Percentiles rank a stretch among this genome's conserved stretches.
Conservation (phyloP, 2,797 vertebrate species). For the Arrhamphus sclerolepis region DNA sequence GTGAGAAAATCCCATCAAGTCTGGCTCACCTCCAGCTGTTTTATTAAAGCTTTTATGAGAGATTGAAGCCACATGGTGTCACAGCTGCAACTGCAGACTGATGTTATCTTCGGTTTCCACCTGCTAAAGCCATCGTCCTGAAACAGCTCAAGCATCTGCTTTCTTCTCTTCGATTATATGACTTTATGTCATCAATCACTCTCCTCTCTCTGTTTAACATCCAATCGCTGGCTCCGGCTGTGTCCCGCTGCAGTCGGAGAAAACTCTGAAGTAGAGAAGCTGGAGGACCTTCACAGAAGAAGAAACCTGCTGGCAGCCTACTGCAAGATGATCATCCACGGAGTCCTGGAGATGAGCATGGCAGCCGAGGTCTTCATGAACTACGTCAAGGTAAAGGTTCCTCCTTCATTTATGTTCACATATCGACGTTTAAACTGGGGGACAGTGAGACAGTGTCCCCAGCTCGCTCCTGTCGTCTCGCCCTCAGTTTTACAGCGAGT, state of each 20-base stretch:
- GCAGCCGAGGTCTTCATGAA: constrained; percentile 88
- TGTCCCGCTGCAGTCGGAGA: constrained; percentile 58
- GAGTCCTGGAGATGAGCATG: constrained; percentile 87
- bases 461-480: not conserved
- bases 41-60: constrained; percentile 73
- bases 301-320: constrained; percentile 87
- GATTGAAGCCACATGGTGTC: constrained; percentile 82
- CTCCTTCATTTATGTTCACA: not conserved
- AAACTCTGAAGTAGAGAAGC: constrained; percentile 68
- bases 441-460: too few species aligned
- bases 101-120: constrained; percentile 79
- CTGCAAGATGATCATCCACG: constrained; percentile 88
- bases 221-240: constrained; percentile 17
- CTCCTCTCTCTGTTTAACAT: constrained; percentile 14
- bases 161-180: constrained; percentile 59
- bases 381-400: constrained; percentile 86
- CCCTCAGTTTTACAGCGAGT: constrained; percentile 83
- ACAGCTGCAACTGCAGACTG: constrained; percentile 67
- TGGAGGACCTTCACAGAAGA: constrained; percentile 83
- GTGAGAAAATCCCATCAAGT: constrained; percentile 81
- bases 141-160: constrained; percentile 56
- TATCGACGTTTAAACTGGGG: not conserved
- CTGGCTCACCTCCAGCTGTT: constrained; percentile 74
- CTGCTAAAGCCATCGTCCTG: constrained; percentile 78
- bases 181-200: constrained; percentile 62